Percentiles rank a stretch among this genome's conserved stretches.
phyloP scores from a whole-genome alignment of 2,888 invertebrate species.

The Noctuana brunneofusca region DNA sequence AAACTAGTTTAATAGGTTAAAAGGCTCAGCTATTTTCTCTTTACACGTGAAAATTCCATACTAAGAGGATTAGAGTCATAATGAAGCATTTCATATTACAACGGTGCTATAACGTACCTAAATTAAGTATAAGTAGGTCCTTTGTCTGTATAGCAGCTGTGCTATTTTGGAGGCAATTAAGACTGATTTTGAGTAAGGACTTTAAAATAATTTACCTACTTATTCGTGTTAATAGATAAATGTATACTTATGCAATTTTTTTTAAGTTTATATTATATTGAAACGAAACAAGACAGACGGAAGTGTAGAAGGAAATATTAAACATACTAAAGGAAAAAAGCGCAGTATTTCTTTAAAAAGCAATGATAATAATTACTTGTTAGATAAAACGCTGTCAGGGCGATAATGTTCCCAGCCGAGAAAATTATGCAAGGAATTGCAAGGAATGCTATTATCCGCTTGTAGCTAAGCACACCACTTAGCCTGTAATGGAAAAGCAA shows the following conservation, averaged over 20 bases:
- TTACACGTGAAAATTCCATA: constrained; percentile 25
- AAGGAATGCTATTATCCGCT: constrained; percentile 10
- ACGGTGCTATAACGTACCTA: constrained; percentile 9
- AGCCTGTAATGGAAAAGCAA: constrained; percentile 6
- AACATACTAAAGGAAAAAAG: not conserved
- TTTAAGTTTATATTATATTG: too few relatives aligned
- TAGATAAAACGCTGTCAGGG: constrained; percentile 3
- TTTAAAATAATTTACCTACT: too few relatives aligned
- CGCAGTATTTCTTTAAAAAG: not conserved
- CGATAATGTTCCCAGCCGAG: not conserved
- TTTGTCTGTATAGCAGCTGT: not conserved
- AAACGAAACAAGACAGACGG: too few relatives aligned
- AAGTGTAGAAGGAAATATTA: too few relatives aligned
- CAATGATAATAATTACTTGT: not conserved
- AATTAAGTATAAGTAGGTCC: constrained; percentile 4
- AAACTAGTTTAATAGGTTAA: constrained; percentile 13
- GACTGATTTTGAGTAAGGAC: not conserved
- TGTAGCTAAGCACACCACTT: constrained; percentile 1
- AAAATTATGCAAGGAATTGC: constrained; percentile 8
- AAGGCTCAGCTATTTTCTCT: constrained; percentile 13
- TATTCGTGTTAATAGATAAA: too few relatives aligned
- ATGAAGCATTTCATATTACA: constrained; percentile 20
- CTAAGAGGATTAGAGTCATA: constrained; percentile 27
- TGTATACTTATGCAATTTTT: too few relatives aligned
- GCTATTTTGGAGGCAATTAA: not conserved